Evolutionary conservation across 1,140 invertebrate genomes (phyloP).

Genomic region (Cotesia glomerata): DNA sequence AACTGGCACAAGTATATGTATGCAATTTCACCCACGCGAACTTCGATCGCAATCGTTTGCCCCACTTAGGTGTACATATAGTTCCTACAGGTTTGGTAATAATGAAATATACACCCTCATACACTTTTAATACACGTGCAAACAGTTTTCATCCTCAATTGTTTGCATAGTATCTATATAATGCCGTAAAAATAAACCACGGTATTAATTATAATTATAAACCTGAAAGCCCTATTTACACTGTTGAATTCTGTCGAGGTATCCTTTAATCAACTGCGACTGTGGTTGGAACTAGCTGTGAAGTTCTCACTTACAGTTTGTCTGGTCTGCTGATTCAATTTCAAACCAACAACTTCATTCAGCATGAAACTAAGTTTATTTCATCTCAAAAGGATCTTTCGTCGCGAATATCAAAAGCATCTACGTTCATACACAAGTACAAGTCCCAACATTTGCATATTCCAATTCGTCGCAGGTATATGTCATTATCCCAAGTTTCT

Average conservation of each 20-base stretch:
- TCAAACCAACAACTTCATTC: constrained; percentile 14
- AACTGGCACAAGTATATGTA: not conserved
- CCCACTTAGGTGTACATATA: not conserved
- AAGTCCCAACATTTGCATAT: not conserved
- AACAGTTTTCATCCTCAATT: not conserved
- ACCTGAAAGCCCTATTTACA: not conserved
- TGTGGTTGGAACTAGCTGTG: not conserved
- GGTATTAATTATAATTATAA: not conserved
- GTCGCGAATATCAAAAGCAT: not conserved
- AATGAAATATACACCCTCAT: not conserved
- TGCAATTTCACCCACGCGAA: constrained; percentile 14
- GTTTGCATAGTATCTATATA: not conserved
- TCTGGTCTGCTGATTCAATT: constrained; percentile 23
- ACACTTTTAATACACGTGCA: too few species aligned
- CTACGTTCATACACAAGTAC: not conserved
- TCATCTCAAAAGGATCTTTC: constrained; percentile 18
- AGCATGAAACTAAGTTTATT: not conserved
- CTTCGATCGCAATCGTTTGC: constrained; percentile 1
- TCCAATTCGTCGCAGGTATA: not conserved
- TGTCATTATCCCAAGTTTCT: not conserved
- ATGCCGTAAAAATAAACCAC: not conserved
- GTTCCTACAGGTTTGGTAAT: not conserved
- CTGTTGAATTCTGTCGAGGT: not conserved
- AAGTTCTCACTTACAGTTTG: not conserved
- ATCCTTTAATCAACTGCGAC: constrained; percentile 27